Conservation (phyloP, 2,113 vertebrate genomes). For the Urocitellus parryii region DNA sequence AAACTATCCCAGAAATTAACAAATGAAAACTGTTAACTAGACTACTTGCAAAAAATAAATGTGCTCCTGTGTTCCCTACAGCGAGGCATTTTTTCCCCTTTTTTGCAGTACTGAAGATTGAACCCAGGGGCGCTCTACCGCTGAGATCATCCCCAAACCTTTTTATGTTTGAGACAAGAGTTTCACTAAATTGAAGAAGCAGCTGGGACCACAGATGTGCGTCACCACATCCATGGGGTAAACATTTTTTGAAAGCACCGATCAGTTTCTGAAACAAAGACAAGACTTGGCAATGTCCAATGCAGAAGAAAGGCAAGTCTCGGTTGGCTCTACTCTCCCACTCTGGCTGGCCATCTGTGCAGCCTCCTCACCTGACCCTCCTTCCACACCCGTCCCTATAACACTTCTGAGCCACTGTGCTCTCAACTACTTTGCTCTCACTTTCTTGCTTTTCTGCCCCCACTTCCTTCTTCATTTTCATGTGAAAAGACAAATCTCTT, state of each 20-base stretch:
- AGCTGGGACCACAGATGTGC: too few relatives aligned
- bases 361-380: background rate
- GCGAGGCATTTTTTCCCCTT: too few relatives aligned
- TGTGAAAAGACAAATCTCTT: background rate
- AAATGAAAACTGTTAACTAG: background rate
- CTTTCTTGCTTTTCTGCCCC: background rate
- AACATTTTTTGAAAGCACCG: slow-evolving; percentile 1
- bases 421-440: background rate
- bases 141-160: too few relatives aligned
- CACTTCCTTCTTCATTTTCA: background rate
- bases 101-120: too few relatives aligned
- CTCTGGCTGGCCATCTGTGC: too few relatives aligned
- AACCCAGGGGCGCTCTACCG: too few relatives aligned
- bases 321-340: background rate
- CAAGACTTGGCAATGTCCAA: background rate
- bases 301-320: background rate
- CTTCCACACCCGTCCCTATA: background rate
- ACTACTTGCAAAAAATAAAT: background rate
- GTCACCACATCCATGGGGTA: too few relatives aligned
- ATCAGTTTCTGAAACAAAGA: background rate
- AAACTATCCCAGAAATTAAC: background rate
- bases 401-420: background rate
- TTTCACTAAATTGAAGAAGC: too few relatives aligned
- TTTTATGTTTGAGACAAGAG: too few relatives aligned
- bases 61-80: background rate